Conservation (phyloP, 2,797 vertebrate genomes). For the Coregonus sp. region DNA sequence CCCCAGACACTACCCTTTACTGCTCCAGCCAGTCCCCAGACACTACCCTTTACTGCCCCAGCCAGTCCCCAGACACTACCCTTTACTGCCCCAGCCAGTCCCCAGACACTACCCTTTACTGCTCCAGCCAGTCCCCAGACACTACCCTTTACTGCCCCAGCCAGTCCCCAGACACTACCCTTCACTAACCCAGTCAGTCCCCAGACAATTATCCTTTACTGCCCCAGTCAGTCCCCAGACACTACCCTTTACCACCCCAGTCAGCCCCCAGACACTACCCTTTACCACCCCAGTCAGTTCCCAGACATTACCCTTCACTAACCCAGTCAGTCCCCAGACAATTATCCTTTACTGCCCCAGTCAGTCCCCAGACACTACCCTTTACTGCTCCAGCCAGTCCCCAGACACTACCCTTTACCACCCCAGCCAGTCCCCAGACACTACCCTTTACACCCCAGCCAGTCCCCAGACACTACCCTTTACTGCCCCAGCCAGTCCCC, state of each 20-base stretch:
- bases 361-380: constrained; percentile 39
- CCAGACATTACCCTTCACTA: constrained; percentile 26
- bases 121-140: constrained; percentile 34
- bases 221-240: constrained; percentile 36
- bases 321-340: no score
- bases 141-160: constrained; percentile 16
- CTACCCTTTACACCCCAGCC: not conserved
- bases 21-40: no score
- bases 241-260: constrained; percentile 38
- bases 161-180: constrained; percentile 23
- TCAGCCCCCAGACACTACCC: not conserved
- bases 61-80: constrained; percentile 5
- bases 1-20: constrained; percentile 20
- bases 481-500: not conserved
- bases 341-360: constrained; percentile 15
- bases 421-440: constrained; percentile 24
- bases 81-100: constrained; percentile 21
- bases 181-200: constrained; percentile 20
- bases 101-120: no score
- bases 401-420: constrained; percentile 45
- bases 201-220: no score
- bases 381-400: constrained; percentile 34
- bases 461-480: not conserved
- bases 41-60: not conserved
- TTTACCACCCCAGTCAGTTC: constrained; percentile 21